These are phyloP conservation scores for Cheilosia pagana DNA, from an alignment of 2,888 invertebrate species.

Conservation along the genomic window DNA sequence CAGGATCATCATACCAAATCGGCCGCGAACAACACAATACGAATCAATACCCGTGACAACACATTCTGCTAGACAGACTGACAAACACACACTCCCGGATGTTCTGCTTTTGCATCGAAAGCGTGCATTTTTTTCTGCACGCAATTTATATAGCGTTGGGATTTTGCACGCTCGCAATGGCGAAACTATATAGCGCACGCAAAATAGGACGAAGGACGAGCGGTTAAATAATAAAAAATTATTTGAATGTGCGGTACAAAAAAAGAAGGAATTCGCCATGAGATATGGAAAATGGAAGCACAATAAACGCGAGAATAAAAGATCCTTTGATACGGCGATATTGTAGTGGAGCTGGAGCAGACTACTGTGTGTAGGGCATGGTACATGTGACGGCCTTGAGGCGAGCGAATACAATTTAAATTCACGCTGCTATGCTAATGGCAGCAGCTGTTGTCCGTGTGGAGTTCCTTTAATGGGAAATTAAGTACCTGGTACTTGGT, in stretches of 20 bases:
- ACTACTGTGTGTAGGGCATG: not conserved
- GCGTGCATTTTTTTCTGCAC: constrained; percentile 7
- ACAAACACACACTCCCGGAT: constrained; percentile 5
- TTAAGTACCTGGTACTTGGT: constrained; percentile 27
- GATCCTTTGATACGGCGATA: constrained; percentile 13
- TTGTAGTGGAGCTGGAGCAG: not conserved
- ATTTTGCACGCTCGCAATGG: constrained; percentile 22
- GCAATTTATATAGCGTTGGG: not conserved
- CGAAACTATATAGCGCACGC: constrained; percentile 11
- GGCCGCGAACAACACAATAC: constrained; percentile 51
- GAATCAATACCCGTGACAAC: constrained; percentile 47
- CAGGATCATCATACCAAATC: constrained; percentile 43
- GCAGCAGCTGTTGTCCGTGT: constrained; percentile 10
- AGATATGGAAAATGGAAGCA: constrained; percentile 37
- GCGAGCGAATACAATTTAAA: constrained; percentile 38
- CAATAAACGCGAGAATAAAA: constrained; percentile 45
- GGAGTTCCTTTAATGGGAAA: constrained; percentile 38
- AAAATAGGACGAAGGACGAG: constrained; percentile 29
- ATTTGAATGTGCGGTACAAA: not conserved
- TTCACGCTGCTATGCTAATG: constrained; percentile 46
- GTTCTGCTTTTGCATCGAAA: constrained; percentile 9
- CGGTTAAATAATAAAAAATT: constrained; percentile 10
- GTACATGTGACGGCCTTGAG: constrained; percentile 26
- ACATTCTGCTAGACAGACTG: constrained; percentile 20
- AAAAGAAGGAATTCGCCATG: not conserved